These are phyloP conservation scores for Pseudopodoces humilis DNA, from an alignment of 2,113 vertebrate genomes.

Conservation along the genomic window DNA sequence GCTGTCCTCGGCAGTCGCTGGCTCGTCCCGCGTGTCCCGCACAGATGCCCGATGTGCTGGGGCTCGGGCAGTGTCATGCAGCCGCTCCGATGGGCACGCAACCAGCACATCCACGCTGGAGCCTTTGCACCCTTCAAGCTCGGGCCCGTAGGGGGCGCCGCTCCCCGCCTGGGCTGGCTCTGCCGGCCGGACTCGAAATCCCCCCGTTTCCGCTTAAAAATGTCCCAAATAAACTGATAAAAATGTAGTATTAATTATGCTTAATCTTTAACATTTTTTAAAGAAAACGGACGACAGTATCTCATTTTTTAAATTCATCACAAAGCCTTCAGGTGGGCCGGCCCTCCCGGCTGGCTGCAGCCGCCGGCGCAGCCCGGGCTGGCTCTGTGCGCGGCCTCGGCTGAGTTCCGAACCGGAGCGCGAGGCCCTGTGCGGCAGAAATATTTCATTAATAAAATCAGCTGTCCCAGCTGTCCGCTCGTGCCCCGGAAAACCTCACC, in stretches of 20 bases:
- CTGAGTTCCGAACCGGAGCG: background rate
- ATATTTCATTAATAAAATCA: too few species aligned
- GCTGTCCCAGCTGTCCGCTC: too few species aligned
- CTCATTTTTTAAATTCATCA: background rate
- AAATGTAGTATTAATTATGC: background rate
- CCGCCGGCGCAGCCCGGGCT: background rate
- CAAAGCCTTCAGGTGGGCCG: too few species aligned
- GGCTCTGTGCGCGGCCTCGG: background rate
- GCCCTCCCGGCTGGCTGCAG: background rate
- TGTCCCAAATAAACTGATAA: too few species aligned
- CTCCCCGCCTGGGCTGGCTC: background rate
- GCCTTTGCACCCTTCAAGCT: accelerated
- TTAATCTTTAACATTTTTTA: too few species aligned
- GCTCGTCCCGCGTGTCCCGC: background rate
- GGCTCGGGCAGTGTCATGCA: too few species aligned
- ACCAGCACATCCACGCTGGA: accelerated
- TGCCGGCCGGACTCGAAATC: background rate
- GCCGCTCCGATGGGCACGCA: background rate
- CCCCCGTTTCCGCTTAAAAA: too few species aligned
- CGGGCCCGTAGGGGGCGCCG: background rate
- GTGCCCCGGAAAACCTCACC: background rate
- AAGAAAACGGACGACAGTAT: accelerated
- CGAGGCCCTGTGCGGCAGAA: background rate
- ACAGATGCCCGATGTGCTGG: background rate
- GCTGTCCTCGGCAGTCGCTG: background rate